Base-by-base conservation (phyloP, 2,797 vertebrate genomes). In the Philypnodon macrostomus region DNA sequence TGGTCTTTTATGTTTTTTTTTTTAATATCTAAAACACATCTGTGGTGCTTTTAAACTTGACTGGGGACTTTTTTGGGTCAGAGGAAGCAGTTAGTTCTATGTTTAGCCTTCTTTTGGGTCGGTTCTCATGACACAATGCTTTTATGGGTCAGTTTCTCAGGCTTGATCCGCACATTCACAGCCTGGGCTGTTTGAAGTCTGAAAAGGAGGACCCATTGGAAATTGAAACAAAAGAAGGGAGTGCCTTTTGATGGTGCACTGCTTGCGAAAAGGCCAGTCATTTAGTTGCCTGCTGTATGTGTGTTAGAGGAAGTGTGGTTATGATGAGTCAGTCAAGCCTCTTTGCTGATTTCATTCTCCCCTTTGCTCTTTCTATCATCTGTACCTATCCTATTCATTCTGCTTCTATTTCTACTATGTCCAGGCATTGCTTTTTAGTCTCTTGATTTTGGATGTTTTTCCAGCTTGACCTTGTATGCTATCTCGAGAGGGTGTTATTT, bases 291-390 rank as follows among this genome's bases (percentile, higher is more conserved):
- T 70, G 81, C 83, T 90, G 16, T 35, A 35, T 59, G 36, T 47
- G 44, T 51, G 79, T 85, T 83, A 88, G 83, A 92, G 93, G 94
- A 95, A 94, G 89, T 90, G 60, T 77, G 64, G 81, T 73, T 70
- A 70, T 53, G 66, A 82, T 91, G 90, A 93, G 85, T 91, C 88
- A 88, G 85, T 85, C 74, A 54, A 65, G 51, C 58, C 63, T 24
- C 19, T 33, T 4, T 44, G 26, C 32, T 44, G 18, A 66, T 67
- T 70, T 68, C 58, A 47, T 58, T 77, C 59, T 66, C 36, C n/a
- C n/a, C 31, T 47, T 53, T 54, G 23, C 65, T 68, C 58, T 39
- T 53, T 49, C 39, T 63, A 46, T 68, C 73, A 67, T 70, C 64
- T 58, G 41, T 63, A 63, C 47, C 37, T 59, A 53, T 73, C 2